Base-by-base conservation (phyloP, 2,797 vertebrate species). In the Megaceryle alcyon region DNA sequence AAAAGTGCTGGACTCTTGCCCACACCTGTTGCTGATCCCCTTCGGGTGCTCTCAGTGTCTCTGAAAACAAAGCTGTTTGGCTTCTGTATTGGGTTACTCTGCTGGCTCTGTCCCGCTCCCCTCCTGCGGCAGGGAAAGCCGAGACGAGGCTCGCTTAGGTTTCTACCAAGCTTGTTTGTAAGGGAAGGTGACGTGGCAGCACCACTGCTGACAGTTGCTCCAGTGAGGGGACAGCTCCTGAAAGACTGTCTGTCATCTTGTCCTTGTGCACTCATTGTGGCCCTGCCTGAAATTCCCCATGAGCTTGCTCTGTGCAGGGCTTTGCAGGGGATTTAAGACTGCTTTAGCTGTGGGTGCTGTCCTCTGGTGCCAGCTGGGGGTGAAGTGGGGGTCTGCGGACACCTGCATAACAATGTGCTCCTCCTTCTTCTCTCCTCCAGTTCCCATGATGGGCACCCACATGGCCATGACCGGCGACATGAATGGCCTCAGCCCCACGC, bases 371-470 rank as follows among this genome's bases (percentile, higher is more conserved):
- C 0, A 0, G 53, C 76, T 86, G 73, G 64, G 91, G 57, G 26
- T 0, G 0, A 65, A 77, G 68, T 2, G 0, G 14, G 33, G 72
- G 14, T 85, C 57, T 2, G 8, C 44, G 60, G 28, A 14, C 1
- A 3, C 41, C 76, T 68, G 25, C 60, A 39, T 97, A 90, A 96
- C 84, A 96, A 90, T 98, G 92, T 96, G 69, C 89, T 97, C 93
- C 95, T 95, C 91, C 90, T 96, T 91, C 92, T 98, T 92, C 92
- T 98, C 98, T 98, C 94, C 95, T 98, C 93, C 98, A 99, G 99
- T 99, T 98, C 99, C 99, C 43, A 99, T 99, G 99, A 99, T 99
- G 99, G 98, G 99, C 92, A 98, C 98, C 94, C 99, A 99, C 97
- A 98, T 99, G 98, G 98, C 99, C 96, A 99, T 99, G 99, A 98